Base-by-base conservation (phyloP, 2,113 vertebrate species). In the Odontophorus gujanensis region DNA sequence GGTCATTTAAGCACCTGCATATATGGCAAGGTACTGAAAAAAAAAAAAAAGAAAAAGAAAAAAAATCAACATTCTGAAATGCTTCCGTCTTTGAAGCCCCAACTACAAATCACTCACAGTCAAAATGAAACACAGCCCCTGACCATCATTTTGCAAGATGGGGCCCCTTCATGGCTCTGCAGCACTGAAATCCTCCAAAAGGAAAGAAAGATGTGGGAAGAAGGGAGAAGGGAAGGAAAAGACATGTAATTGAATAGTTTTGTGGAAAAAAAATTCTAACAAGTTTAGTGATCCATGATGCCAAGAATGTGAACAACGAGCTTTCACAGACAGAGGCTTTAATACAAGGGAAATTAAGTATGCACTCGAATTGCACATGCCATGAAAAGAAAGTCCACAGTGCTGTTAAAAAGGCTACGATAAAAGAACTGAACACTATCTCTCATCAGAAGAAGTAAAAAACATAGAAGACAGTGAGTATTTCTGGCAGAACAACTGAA, bases 401-500 rank as follows among this genome's bases (percentile, higher is more conserved):
- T 19, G 12, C 20, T 68, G 28, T 38, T 58, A 83, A 55, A 88
- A 80, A 61, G 4, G 14, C 75, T 77, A 80, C 5, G 11, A 77
- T 34, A 73, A 76, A 81, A 77, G 47, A 72, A 80, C 12, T 34
- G 59, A 86, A 51, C 21, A 71, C 11, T 40, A 48, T 30, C 38
- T 36, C 58, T 68, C 20, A 67, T 30, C 67, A 80, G 58, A 79
- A 72, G 88, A n/a, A 79, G 18, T 36, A 5, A 69, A 78, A 38
- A 59, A 32, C 5, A 53, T 8, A 85, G 2, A 80, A 68, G 13
- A 68, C 4, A 59, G 17, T 30, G 36, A 73, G 47, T 76, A 51
- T 57, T 77, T 77, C 40, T n/a, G 22, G 69, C 45, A 89, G 21
- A 81, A 81, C 32, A 91, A 59, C 5, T n/a, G 18, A 76, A 87